Percentiles rank a stretch among this genome's conserved stretches.
Evolutionary conservation across 2,113 vertebrate species (phyloP).

Genomic region (Amazona vittata): DNA sequence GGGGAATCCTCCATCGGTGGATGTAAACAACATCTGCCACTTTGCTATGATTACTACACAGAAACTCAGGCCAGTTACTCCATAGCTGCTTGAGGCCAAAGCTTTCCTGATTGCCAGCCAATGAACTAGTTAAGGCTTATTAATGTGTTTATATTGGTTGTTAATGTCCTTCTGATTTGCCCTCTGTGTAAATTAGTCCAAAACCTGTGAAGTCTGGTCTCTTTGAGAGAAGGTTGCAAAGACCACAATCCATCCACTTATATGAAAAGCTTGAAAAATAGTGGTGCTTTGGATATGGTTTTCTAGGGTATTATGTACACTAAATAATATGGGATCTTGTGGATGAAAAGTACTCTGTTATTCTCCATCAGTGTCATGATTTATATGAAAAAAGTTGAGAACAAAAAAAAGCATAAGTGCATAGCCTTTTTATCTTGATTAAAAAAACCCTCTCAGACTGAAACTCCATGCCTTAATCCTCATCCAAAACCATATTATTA

Average conservation of each 20-base stretch:
- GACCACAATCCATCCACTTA: background rate
- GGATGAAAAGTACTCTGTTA: background rate
- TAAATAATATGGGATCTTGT: background rate
- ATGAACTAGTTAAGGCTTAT: background rate
- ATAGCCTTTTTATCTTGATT: background rate
- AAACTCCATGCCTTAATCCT: background rate
- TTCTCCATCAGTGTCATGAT: background rate
- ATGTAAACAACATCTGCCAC: conserved; percentile 18
- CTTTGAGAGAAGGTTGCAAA: background rate
- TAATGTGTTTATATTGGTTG: background rate
- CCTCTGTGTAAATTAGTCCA: background rate
- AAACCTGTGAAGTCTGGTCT: background rate
- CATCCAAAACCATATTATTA: background rate
- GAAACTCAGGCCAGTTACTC: background rate
- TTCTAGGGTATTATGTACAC: background rate
- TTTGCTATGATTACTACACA: background rate
- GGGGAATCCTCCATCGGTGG: background rate
- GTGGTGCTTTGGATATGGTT: background rate
- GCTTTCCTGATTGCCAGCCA: background rate
- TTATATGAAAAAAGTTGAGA: background rate
- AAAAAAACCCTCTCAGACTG: background rate
- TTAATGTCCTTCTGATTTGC: background rate
- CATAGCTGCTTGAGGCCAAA: background rate
- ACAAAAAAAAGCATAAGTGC: background rate
- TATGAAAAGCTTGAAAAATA: background rate